phyloP scores from a whole-genome alignment of 2,113 vertebrate species.

The Nycticorax nycticorax region DNA sequence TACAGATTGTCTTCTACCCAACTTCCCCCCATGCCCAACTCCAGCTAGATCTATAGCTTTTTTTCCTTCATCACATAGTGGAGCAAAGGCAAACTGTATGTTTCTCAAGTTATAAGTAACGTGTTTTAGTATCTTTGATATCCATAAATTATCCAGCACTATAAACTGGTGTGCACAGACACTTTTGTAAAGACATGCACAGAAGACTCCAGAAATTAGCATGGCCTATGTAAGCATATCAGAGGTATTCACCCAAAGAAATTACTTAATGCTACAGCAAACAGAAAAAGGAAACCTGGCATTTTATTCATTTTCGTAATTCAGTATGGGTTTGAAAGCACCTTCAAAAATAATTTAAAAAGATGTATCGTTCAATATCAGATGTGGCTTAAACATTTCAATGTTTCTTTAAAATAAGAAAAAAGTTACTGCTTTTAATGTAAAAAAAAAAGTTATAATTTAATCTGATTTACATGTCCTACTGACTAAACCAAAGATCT shows the following conservation, averaged over 20 bases:
- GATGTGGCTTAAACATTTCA: not conserved
- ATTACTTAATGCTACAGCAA: not conserved
- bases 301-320: not conserved
- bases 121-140: not conserved
- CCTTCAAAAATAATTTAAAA: not conserved
- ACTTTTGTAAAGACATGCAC: not conserved
- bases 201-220: not conserved
- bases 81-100: not conserved
- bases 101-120: not conserved
- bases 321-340: not conserved
- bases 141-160: not conserved
- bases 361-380: not conserved
- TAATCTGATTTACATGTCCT: not conserved
- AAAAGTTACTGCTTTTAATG: not conserved
- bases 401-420: not conserved
- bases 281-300: not conserved
- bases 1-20: not conserved
- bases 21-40: not conserved
- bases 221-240: not conserved
- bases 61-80: not conserved
- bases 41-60: not conserved
- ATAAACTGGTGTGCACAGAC: not conserved
- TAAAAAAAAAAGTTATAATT: not conserved
- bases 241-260: not conserved
- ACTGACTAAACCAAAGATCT: not conserved